Evolutionary conservation across 1,140 invertebrate species (phyloP), one percentile per base, ranked within the genome.

Genomic region (Mactra quadrangularis): DNA sequence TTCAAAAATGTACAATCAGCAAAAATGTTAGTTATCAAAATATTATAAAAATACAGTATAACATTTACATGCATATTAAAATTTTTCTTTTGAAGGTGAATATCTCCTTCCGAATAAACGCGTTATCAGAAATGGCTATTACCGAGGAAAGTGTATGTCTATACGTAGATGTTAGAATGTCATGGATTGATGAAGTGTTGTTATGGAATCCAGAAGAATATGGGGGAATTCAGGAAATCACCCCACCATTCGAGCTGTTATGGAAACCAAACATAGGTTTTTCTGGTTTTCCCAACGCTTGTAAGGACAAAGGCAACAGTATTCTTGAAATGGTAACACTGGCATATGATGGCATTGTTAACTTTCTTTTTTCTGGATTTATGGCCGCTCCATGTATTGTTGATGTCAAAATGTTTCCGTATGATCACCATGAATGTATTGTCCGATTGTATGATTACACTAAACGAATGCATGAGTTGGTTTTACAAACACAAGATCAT

Each of bases 241-340:
- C 57, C 3, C 57, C 35, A 3, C 57, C 27, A 27, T 7, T 33
- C 15, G 57, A 33, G n/a, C 9, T 33, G 35, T 60, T 33, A 13
- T 60, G 57, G 57, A 60, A 9, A 3, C 57, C 57, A 35, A 33
- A 60, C 0, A n/a, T 60, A 25, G 57, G 35, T 13, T 60, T 60
- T 19, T 7, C 27, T 17, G 27, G 7, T 1, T 29, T 11, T 2
- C 35, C 29, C n/a, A 33, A 33, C 3, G 29, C 4, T 60, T 1
- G 2, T 60, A 19, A n/a, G 19, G 7, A 33, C 7, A 15, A 17
- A 3, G 13, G n/a, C 31, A 6, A 7, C 35, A 17, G 11, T 19
- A 22, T 33, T 13, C 31, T 13, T 33, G 31, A 27, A 6, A 60
- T 33, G 15, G 57, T 19, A 3, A 60, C 57, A 1, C 11, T 60